Evolutionary conservation across 2,888 invertebrate species (phyloP), one percentile per base, ranked within the genome.

Genomic region (Drosophila anomalata): DNA sequence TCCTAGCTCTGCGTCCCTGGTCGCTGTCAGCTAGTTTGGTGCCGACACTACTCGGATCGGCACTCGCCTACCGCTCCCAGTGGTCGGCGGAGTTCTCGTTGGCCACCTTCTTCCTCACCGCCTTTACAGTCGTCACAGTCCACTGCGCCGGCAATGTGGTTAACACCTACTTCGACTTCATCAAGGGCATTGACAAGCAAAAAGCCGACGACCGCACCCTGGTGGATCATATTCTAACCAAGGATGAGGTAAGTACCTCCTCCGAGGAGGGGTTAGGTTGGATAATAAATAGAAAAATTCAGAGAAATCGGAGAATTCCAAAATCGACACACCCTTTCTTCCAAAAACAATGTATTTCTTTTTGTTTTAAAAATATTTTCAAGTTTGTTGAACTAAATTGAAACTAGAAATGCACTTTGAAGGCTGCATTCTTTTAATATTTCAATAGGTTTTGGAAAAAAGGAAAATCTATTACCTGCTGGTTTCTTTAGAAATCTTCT

Each of bases 121-220:
- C 97, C 53, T 94, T 97, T 81, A 98, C 97, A 3, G 96, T 97
- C 22, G 94, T 98, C 67, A 96, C 96, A 1, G 98, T 98, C 3
- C 98, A 99, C 90, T 97, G 98, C 69, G 98, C 98, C 69, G 98
- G 98, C 56, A 99, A 99, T 92, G 95, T 98, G 42, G 98, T 99
- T 24, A 98, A 98, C 91, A 98, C 98, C 0, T 98, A 98, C 91
- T 98, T 96, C 91, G 98, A 99, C 92, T 99, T 96, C 90, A 95
- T 97, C 33, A 97, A 97, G 92, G 98, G 97, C 50, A 97, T 98
- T 61, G 98, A 99, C 91, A 96, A 96, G 90, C 94, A 96, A 73
- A 97, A 96, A 92, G 97, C 97, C 78, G 98, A 98, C 90, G 98
- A 98, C 90, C 94, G 98, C 89, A 98, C 97, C 78, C 93, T 98